Base-by-base conservation (phyloP, 2,888 invertebrate species). In the Erebia epiphron region DNA sequence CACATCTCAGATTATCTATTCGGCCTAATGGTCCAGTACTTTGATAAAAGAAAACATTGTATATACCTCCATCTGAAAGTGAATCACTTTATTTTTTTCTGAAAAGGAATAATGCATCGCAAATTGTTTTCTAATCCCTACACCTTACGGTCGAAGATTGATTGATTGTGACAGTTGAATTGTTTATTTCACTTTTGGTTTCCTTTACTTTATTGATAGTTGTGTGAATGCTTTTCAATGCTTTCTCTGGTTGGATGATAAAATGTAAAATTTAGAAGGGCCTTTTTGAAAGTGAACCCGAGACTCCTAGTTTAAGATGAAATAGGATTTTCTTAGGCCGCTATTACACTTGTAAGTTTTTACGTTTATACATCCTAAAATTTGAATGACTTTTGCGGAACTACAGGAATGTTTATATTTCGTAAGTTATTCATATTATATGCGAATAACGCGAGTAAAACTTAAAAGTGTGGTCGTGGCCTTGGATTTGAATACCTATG, bases 91-190 rank as follows among this genome's bases (percentile, higher is more conserved):
- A 11, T 41, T 41, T 65, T 16, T 54, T n/a, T 43, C 14, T 35
- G 5, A 43, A 43, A 54, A 54, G 4, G 54, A 41, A 57, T 69
- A 62, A 78, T 85, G 83, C 83, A 86, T 80, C 78, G 77, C 76
- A 86, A 75, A 73, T 71, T 73, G 63, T 67, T 62, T 68, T 70
- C 71, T 75, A 74, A 68, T 49, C 21, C 46, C 16, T 65, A 56
- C 11, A 35, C 10, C 49, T 35, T 69, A 73, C 21, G 68, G 70
- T 67, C 56, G 52, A 69, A 52, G 26, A 58, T 75, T 70, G 52
- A 62, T 64, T 68, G 69, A 43, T 43, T 62, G 54, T 65, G 62
- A 50, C 8, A 21, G 11, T 9, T 52, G 62, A 62, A 71, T 74
- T 66, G 67, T 65, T 70, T 73, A 74, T 72, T 75, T 75, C 68